A percentile compares a stretch with the other conserved stretches of the same genome.
phyloP scores from a whole-genome alignment of 2,113 vertebrate genomes.

The Oenanthe oenanthe region DNA sequence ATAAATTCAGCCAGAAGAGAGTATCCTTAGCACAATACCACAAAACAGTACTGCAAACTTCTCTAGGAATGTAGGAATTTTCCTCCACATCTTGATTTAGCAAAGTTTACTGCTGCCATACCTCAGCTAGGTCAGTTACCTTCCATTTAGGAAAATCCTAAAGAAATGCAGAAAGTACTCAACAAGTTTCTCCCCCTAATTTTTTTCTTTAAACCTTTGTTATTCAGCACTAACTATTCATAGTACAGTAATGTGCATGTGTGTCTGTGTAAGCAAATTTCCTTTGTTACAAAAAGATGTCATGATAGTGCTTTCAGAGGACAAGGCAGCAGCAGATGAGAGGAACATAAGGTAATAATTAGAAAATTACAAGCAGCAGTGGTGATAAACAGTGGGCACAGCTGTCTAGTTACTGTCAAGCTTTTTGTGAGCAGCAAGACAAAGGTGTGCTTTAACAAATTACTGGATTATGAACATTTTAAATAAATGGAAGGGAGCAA shows the following conservation, averaged over 20 bases:
- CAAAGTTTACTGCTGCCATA: not conserved
- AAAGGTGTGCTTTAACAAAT: slow-evolving; percentile 11
- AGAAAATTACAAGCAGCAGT: slow-evolving; percentile 7
- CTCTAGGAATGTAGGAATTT: not conserved
- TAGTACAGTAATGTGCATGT: not conserved
- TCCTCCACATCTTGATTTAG: not conserved
- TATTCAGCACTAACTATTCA: not conserved
- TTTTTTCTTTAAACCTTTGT: not conserved
- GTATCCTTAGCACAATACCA: not conserved
- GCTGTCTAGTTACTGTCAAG: not conserved
- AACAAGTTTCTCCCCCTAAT: not conserved
- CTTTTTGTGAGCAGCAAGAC: slow-evolving; percentile 24
- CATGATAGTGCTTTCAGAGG: not conserved
- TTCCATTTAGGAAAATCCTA: not conserved
- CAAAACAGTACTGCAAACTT: not conserved
- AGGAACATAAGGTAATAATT: slow-evolving; percentile 55
- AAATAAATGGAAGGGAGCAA: not conserved
- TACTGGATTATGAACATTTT: not conserved
- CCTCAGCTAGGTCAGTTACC: not conserved
- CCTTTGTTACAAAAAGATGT: not conserved
- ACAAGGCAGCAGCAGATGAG: not conserved
- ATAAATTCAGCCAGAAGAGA: not conserved
- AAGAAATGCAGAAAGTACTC: not conserved
- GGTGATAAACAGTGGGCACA: slow-evolving; percentile 23
- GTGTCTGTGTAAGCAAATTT: not conserved